These are phyloP conservation scores for Motacilla tschutschensis DNA, from an alignment of 2,113 vertebrate species.

Conservation along the genomic window DNA sequence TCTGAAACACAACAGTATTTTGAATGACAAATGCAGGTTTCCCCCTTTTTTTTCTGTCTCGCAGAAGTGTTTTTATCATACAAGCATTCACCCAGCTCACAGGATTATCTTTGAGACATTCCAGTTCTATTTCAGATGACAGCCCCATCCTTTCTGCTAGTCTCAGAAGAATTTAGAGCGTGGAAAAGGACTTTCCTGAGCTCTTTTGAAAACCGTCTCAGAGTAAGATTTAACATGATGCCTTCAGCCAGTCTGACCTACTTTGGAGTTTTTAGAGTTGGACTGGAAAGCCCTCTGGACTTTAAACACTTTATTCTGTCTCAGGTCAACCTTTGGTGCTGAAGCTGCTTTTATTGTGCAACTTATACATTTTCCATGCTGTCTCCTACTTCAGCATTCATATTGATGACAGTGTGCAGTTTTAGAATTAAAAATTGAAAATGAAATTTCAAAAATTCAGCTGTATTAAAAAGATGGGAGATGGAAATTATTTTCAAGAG, in stretches of 20 bases:
- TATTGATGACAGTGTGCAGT: not conserved
- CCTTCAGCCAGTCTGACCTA: constrained; percentile 32
- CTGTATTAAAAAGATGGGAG: not conserved
- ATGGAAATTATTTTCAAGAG: not conserved
- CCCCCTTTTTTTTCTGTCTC: constrained; percentile 12
- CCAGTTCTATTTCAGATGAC: constrained; percentile 47
- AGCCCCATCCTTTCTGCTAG: constrained; percentile 32
- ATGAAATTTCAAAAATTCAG: not conserved
- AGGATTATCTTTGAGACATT: constrained; percentile 45
- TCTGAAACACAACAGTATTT: not conserved
- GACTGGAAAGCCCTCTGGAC: constrained; percentile 10
- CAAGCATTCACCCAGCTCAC: constrained; percentile 22
- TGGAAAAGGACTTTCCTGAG: constrained; percentile 18
- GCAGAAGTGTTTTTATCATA: not conserved
- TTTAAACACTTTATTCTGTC: not conserved
- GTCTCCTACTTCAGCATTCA: not conserved
- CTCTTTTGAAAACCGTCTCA: constrained; percentile 11
- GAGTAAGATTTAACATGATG: not conserved
- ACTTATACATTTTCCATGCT: not conserved
- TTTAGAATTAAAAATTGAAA: not conserved
- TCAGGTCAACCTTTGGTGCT: not conserved
- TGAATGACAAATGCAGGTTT: constrained; percentile 30
- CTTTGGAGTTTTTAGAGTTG: constrained; percentile 3
- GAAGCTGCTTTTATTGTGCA: not conserved
- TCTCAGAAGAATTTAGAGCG: constrained; percentile 32